phyloP scores from a whole-genome alignment of 2,888 invertebrate species.

The Dicycla oo region DNA sequence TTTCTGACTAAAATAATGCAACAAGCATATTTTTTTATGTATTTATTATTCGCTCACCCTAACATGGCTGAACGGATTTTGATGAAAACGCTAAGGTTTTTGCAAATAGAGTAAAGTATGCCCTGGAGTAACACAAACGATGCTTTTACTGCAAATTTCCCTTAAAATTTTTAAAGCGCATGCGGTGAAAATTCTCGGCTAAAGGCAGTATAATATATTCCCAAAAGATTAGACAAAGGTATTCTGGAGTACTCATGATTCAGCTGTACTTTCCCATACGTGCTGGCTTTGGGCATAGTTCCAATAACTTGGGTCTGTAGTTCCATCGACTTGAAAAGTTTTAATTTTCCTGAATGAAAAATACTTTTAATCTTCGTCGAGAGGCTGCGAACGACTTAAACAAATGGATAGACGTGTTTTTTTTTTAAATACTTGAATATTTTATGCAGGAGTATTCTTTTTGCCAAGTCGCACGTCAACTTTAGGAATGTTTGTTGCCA shows the following conservation, averaged over 20 bases:
- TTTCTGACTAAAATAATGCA: too few relatives aligned
- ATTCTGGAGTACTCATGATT: slow-evolving; percentile 11
- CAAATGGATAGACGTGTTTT: background rate
- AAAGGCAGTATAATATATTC: background rate
- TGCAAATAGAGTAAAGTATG: background rate
- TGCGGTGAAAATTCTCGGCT: background rate
- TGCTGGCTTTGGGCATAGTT: slow-evolving; percentile 10
- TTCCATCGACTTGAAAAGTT: background rate
- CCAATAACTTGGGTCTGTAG: slow-evolving; percentile 12
- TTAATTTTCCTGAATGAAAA: background rate
- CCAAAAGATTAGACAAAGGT: background rate
- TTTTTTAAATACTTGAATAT: too few relatives aligned
- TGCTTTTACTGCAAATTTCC: background rate
- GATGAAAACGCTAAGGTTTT: background rate
- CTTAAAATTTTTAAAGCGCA: slow-evolving; percentile 1
- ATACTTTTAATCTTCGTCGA: background rate
- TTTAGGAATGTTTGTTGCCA: background rate
- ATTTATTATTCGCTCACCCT: background rate
- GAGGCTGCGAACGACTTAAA: background rate
- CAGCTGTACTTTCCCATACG: background rate
- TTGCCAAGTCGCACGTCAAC: background rate
- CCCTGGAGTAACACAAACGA: background rate
- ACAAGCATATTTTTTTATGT: background rate
- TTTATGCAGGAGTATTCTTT: background rate
- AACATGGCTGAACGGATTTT: background rate